phyloP scores from a whole-genome alignment of 1,140 invertebrate genomes.

The Colletes latitarsis region DNA sequence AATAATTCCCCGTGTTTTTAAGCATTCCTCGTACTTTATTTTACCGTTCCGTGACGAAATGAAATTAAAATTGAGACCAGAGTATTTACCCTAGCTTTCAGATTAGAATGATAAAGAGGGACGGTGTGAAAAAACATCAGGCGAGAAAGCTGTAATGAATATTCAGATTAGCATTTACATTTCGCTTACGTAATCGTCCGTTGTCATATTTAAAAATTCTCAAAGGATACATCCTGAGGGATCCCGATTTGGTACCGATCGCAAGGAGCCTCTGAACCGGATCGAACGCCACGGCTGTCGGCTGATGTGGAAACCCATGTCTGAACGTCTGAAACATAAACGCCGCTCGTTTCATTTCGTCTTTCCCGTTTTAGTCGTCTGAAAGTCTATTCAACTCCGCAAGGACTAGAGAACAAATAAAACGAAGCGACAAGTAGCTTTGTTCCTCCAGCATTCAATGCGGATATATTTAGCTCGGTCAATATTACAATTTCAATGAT shows the following conservation, averaged over 20 bases:
- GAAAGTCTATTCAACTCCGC: constrained; percentile 57
- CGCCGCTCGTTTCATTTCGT: constrained; percentile 54
- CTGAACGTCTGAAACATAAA: constrained; percentile 94
- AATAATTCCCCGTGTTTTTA: no score
- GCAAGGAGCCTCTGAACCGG: constrained; percentile 98
- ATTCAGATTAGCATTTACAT: no score
- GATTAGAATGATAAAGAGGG: no score
- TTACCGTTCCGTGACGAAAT: no score
- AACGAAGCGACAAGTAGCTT: constrained; percentile 42
- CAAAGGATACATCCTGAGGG: constrained; percentile 98
- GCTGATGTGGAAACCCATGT: constrained; percentile 99
- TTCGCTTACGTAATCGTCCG: no score
- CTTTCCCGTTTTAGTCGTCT: constrained; percentile 59
- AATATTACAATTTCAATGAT: constrained; percentile 44
- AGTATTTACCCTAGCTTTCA: no score
- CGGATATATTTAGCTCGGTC: constrained; percentile 34
- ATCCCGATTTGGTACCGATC: constrained; percentile 97
- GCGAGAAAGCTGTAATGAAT: no score
- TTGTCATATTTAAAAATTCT: constrained; percentile 51
- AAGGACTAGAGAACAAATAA: constrained; percentile 43
- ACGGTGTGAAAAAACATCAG: no score
- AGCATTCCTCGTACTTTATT: no score
- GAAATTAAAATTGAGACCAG: no score
- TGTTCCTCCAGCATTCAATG: constrained; percentile 44
- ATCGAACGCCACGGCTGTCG: constrained; percentile 98